Evolutionary conservation across 2,797 vertebrate genomes (phyloP).

Genomic region (Danio tinwini): DNA sequence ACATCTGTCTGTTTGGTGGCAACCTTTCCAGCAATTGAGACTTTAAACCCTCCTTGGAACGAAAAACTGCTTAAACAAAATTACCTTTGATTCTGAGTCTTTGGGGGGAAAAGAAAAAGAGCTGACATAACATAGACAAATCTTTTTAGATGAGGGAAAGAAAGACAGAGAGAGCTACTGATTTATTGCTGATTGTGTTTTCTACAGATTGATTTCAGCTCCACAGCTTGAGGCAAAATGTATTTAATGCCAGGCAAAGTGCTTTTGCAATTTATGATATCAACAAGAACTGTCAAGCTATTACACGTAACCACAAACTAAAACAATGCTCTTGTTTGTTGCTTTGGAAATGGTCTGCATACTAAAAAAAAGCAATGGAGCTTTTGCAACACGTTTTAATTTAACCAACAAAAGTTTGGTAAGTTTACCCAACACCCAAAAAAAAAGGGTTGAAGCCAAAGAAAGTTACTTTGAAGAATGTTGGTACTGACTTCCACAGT

Average conservation of each 20-base stretch:
- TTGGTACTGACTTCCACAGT: too few relatives aligned
- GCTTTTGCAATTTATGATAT: conserved; percentile 1
- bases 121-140: conserved; percentile 3
- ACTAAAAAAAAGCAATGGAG: background rate
- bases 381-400: background rate
- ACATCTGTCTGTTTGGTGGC: background rate
- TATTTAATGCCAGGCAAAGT: conserved; percentile 38
- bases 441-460: too few relatives aligned
- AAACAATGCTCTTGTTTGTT: background rate
- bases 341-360: background rate
- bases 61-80: conserved; percentile 2
- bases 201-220: background rate
- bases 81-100: conserved; percentile 1
- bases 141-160: background rate
- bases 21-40: background rate
- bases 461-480: too few relatives aligned
- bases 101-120: background rate
- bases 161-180: background rate
- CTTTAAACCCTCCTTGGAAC: conserved; percentile 5
- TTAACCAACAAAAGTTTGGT: background rate
- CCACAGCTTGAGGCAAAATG: conserved; percentile 27
- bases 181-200: background rate
- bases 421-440: too few relatives aligned
- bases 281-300: too few relatives aligned
- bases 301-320: background rate